Percentiles rank a stretch among this genome's conserved stretches.
phyloP scores from a whole-genome alignment of 37 sponge, comb jelly and placozoan species.

The Beroe forskalii region DNA sequence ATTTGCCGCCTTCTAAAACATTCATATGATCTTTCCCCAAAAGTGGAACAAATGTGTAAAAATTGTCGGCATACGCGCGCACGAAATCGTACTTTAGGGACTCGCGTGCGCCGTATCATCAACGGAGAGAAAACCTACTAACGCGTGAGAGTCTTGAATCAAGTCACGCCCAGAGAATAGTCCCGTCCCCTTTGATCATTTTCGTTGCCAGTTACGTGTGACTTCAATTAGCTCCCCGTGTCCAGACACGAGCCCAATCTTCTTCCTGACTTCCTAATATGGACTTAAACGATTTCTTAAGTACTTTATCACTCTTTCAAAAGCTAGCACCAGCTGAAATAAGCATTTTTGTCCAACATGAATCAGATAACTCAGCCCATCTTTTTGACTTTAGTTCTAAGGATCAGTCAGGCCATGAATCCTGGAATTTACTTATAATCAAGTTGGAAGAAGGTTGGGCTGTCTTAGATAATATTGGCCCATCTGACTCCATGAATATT shows the following conservation, averaged over 20 bases:
- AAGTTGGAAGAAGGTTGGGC: background rate
- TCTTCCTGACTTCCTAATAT: background rate
- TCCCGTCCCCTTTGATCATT: background rate
- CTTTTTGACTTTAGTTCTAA: background rate
- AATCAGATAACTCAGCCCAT: background rate
- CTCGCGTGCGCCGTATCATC: background rate
- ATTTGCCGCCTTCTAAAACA: too few species aligned
- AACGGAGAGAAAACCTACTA: background rate
- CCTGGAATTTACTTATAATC: background rate
- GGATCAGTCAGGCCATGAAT: background rate
- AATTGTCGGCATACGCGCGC: too few species aligned
- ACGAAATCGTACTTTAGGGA: background rate
- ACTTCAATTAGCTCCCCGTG: background rate
- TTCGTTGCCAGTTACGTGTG: background rate
- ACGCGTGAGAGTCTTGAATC: background rate
- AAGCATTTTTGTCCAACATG: background rate
- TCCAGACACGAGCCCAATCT: background rate
- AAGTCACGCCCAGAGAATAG: background rate
- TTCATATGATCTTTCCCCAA: too few species aligned
- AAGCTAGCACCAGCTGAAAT: background rate
- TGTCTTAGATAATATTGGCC: background rate
- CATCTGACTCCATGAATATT: background rate
- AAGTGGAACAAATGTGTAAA: too few species aligned
- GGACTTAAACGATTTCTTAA: background rate
- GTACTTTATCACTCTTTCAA: background rate